Conservation (phyloP, 2,113 vertebrate genomes). For the Spea bombifrons region DNA sequence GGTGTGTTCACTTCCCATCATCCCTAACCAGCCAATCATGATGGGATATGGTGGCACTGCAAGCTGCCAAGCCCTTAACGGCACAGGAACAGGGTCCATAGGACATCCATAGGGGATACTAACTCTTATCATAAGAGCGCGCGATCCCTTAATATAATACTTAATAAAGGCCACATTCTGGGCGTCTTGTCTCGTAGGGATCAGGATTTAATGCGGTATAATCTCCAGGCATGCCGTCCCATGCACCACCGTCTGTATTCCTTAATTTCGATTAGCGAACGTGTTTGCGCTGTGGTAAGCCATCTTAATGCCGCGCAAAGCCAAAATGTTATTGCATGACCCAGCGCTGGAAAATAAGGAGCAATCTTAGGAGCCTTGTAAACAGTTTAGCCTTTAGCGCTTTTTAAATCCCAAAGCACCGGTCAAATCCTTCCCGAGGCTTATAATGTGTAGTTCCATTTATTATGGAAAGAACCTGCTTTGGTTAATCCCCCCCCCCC, state of each 20-base stretch:
- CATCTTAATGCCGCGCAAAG: conserved; percentile 74
- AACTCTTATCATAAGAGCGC: too few species aligned
- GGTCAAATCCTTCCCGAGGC: conserved; percentile 75
- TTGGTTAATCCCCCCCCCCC: conserved; percentile 65
- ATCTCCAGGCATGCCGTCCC: conserved; percentile 66
- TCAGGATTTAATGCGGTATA: conserved; percentile 73
- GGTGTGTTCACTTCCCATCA: too few species aligned
- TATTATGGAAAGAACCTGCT: conserved; percentile 76
- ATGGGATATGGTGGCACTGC: too few species aligned
- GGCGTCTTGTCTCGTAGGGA: conserved; percentile 59
- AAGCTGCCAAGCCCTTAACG: too few species aligned
- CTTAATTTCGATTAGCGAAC: conserved; percentile 76
- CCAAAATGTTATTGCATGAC: conserved; percentile 74
- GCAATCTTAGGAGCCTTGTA: conserved; percentile 75
- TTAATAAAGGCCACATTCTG: background rate
- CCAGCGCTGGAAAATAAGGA: conserved; percentile 67
- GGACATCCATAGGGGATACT: too few species aligned
- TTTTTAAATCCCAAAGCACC: conserved; percentile 77
- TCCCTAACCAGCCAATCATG: too few species aligned
- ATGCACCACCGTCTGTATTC: conserved; percentile 62
- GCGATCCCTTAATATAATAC: too few species aligned
- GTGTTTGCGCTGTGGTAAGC: conserved; percentile 78
- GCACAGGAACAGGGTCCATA: too few species aligned
- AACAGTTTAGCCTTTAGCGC: conserved; percentile 78
- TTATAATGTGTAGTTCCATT: conserved; percentile 80